Evolutionary conservation across 2,888 invertebrate species (phyloP), one percentile per base, ranked within the genome.

Genomic region (Drosophila tanythrix): DNA sequence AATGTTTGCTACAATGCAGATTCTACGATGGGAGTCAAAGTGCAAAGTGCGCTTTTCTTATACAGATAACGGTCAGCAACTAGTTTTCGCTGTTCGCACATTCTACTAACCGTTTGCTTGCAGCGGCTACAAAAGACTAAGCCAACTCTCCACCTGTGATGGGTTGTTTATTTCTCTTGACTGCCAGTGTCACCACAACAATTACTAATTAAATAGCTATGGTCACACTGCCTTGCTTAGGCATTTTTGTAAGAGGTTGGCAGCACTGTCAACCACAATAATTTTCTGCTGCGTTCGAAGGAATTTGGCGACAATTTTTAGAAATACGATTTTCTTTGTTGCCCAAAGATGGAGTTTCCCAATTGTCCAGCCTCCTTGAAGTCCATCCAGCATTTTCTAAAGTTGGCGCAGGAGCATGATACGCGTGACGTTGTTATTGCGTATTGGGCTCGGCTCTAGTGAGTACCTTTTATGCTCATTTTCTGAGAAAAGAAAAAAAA

Each of bases 361-460:
- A 95, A 96, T 33, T 95, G 96, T 89, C 98, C 98, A 18, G 93
- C 95, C 1, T 95, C 95, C 70, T 94, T 99, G 51, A 98, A 97
- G 93, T 94, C 95, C 35, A 96, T 99, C 80, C 97, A 97, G 84
- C 98, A 98, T 93, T 98, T 97, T 92, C 93, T 99, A 74, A 99
- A 98, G 94, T 95, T 97, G 68, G 99, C 99, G 0, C 94, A 95
- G 53, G 98, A 99, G 93, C 98, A 99, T 94, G 98, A 99, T 90
- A 94, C 95, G 40, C 94, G 99, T 83, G 99, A 99, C 94, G 95
- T 97, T 43, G 96, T 98, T 40, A 95, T 99, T 51, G 96, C 97
- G 56, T 99, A 99, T 93, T 99, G 99, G 97, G 96, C 97, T 92
- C 95, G 99, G 33, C 95, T 99, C 63, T 97, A 98, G 87, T 87